Percentiles rank a stretch among this genome's conserved stretches.
Evolutionary conservation across 2,113 vertebrate species (phyloP).

Genomic region (Leuciscus idus): DNA sequence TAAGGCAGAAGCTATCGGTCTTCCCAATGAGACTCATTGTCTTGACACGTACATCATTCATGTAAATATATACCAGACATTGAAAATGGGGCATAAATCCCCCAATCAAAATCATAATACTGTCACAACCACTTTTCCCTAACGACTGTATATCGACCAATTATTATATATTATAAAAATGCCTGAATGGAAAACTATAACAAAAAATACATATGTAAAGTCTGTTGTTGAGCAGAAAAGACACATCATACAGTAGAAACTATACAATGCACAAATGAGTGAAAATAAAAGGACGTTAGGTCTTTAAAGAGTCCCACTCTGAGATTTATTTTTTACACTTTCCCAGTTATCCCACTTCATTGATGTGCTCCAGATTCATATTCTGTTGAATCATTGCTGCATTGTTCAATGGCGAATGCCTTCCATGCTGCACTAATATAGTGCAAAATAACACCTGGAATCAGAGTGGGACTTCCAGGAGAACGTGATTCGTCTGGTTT

Average conservation of each 20-base stretch:
- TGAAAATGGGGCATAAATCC: background rate
- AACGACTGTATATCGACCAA: slow-evolving; percentile 23
- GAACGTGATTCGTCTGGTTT: slow-evolving; percentile 75
- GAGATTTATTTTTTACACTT: slow-evolving; percentile 27
- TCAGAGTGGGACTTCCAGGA: slow-evolving; percentile 80
- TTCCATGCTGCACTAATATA: slow-evolving; percentile 99
- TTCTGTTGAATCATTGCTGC: slow-evolving; percentile 64
- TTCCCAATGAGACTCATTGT: slow-evolving; percentile 58
- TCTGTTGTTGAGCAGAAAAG: slow-evolving; percentile 70
- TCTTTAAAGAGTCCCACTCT: slow-evolving; percentile 30
- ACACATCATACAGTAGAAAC: slow-evolving; percentile 70
- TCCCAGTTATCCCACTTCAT: background rate
- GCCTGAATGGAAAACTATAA: slow-evolving; percentile 72
- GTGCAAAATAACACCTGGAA: slow-evolving; percentile 94
- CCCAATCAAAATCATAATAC: slow-evolving; percentile 30
- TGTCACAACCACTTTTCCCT: slow-evolving; percentile 25
- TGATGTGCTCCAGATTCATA: slow-evolving; percentile 45
- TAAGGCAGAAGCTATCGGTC: slow-evolving; percentile 72
- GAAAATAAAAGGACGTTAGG: slow-evolving; percentile 63
- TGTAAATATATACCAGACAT: background rate
- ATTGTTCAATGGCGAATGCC: slow-evolving; percentile 91
- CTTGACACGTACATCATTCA: slow-evolving; percentile 30
- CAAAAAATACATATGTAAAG: slow-evolving; percentile 70
- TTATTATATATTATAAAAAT: slow-evolving; percentile 43
- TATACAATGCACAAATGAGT: slow-evolving; percentile 73